Conservation (phyloP, 2,888 invertebrate species). For the Dorcus hopei region DNA sequence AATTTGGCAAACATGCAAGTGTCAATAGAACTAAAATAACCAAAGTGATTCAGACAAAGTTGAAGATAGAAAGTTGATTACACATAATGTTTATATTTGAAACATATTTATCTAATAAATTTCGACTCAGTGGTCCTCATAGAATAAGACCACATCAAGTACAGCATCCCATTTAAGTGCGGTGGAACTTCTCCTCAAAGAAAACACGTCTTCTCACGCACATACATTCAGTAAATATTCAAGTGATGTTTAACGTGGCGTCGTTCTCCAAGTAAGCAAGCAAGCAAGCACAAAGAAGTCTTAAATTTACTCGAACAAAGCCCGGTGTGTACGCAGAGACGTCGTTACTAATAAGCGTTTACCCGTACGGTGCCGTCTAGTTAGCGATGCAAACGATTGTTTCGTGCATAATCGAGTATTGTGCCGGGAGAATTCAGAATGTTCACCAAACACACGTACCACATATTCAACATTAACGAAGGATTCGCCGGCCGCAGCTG, state of each 20-base stretch:
- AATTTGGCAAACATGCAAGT: too few species aligned
- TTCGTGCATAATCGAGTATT: constrained; percentile 17
- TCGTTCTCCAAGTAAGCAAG: constrained; percentile 12
- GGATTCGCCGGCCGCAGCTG: neutral
- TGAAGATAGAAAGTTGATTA: too few species aligned
- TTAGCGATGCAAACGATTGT: constrained; percentile 23
- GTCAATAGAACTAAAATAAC: too few species aligned
- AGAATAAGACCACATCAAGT: neutral
- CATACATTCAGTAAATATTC: constrained; percentile 13
- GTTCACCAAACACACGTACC: constrained; percentile 17
- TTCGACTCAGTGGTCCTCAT: neutral
- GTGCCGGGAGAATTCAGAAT: constrained; percentile 13
- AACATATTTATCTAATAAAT: neutral
- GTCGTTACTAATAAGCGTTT: constrained; percentile 20
- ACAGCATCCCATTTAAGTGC: too few species aligned
- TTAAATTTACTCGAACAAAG: constrained; percentile 17
- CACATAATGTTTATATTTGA: too few species aligned
- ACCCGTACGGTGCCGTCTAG: constrained; percentile 19
- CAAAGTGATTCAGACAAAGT: too few species aligned
- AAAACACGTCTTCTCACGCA: neutral
- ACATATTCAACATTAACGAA: too few species aligned
- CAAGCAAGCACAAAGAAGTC: constrained; percentile 15
- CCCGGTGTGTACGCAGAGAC: constrained; percentile 7
- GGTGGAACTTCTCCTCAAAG: too few species aligned
- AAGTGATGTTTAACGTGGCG: constrained; percentile 2